A percentile compares a stretch with the other conserved stretches of the same genome.
Evolutionary conservation across 1,140 invertebrate species (phyloP).

Genomic region (Mesaphorura yosii): DNA sequence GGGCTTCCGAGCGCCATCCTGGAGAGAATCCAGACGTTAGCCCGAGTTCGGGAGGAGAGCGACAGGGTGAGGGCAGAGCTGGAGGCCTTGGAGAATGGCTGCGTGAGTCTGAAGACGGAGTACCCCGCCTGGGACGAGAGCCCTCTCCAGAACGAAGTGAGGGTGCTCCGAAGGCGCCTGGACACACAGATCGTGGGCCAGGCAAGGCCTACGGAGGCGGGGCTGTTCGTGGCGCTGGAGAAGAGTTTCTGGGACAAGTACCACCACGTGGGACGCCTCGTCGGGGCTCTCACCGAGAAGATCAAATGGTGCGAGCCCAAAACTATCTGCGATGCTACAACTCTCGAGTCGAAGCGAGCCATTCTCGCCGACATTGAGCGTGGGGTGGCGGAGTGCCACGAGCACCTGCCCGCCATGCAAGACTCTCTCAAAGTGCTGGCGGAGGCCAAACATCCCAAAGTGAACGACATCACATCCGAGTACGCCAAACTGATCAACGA

Average conservation of each 20-base stretch:
- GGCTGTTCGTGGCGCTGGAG: constrained; percentile 65
- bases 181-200: constrained; percentile 59
- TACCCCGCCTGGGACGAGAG: constrained; percentile 69
- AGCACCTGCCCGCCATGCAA: constrained; percentile 36
- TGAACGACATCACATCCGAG: constrained; percentile 49
- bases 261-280: constrained; percentile 61
- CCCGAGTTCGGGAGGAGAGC: constrained; percentile 38
- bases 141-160: constrained; percentile 62
- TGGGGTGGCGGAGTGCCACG: constrained; percentile 55
- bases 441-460: constrained; percentile 35
- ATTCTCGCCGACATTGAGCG: constrained; percentile 64
- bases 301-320: constrained; percentile 83
- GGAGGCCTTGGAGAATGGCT: constrained; percentile 48
- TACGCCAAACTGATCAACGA: constrained; percentile 53
- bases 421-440: constrained; percentile 15
- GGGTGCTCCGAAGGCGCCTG: constrained; percentile 61
- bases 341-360: constrained; percentile 78
- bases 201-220: constrained; percentile 67
- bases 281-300: constrained; percentile 71
- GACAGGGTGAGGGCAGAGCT: constrained; percentile 57
- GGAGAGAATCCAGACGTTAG: constrained; percentile 51
- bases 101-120: constrained; percentile 56
- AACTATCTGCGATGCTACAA: constrained; percentile 73
- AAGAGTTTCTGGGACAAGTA: constrained; percentile 80
- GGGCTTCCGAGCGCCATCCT: constrained; percentile 74